Base-by-base conservation (phyloP, 1,140 invertebrate species). In the Drosophila fuyamai region DNA sequence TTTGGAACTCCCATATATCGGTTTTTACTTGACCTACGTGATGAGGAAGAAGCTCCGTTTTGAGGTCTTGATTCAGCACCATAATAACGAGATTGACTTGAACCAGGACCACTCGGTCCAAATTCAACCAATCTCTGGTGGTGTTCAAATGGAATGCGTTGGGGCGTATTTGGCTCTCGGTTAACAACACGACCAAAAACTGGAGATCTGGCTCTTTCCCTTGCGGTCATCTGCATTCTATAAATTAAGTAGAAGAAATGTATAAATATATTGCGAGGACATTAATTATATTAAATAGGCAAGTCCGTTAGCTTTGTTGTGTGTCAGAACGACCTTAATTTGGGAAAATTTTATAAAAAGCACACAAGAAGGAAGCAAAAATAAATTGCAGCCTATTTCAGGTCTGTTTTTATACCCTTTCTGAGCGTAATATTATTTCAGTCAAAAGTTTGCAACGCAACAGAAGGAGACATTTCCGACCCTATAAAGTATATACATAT, bases 121-220 rank as follows among this genome's bases (percentile, higher is more conserved):
- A 63, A 51, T 35, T 85, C 81, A 1, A 35, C 38, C 43, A 74
- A 47, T 32, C 57, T 71, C 36, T 76, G 90, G 8, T 76, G 77
- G 10, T 79, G 65, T 8, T 78, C 85, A 18, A 76, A 61, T 16
- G 53, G 14, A 1, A 72, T n/a, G 0, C 74, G 73, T 18, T 74
- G 81, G 8, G 78, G 66, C 35, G 63, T 27, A 32, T 90, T 63
- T 2, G 94, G 94, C n/a, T 94, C 93, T 61, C 94, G 94, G 70
- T 94, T 94, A 2, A 96, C 93, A 23, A 96, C 90, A 43, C 94
- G 93, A 1, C 95, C 95, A 79, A 95, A 96, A 38, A 95, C 93
- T 5, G 94, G 94, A 4, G 92, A 89, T 27, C 83, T 78, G 1
- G 79, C 43, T 38, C 79, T 65, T 29, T 92, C 90, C 12, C 66